Base-by-base conservation (phyloP, 2,888 invertebrate genomes). In the Eudasyphora cyanicolor region DNA sequence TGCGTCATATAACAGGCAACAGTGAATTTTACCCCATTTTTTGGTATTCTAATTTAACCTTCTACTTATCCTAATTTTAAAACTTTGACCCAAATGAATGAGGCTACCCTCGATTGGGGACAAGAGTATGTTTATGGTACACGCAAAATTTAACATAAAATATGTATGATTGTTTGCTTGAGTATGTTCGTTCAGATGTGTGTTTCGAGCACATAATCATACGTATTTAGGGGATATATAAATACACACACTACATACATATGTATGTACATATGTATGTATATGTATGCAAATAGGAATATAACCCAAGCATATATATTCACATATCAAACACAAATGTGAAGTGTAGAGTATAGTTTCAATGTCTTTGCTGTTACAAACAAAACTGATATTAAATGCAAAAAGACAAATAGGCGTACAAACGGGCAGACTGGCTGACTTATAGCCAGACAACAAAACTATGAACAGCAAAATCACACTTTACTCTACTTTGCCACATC, bases 121-220 rank as follows among this genome's bases (percentile, higher is more conserved):
- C 45, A 19, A 24, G 60, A 42, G 38, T 67, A 71, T n/a, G n/a
- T 51, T 60, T 74, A 35, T 69, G 21, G 32, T 45, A 78, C n/a
- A n/a, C 77, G 70, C 69, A 62, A 62, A 75, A 75, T 27, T 54
- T 54, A 69, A 35, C 17, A 62, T 70, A 19, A 24, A 60, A 21
- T 51, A 51, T 64, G 21, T 4, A 38, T 64, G 38, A 12, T 4
- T 3, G 21, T 64, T 19, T 35, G 29, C 12, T 1, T n/a, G 29
- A 29, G n/a, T 60, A n/a, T n/a, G n/a, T n/a, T n/a, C n/a, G n/a
- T n/a, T n/a, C n/a, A n/a, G n/a, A n/a, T n/a, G 14, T 29, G 60
- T 29, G 0, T 27, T 60, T 57, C 32, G 60, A 60, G 60, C 60
- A 60, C 29, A 60, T 29, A 57, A 54, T 54, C 54, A 54, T 60